These are phyloP conservation scores for Lottia scabra DNA, from an alignment of 2,888 invertebrate genomes.

Conservation along the genomic window DNA sequence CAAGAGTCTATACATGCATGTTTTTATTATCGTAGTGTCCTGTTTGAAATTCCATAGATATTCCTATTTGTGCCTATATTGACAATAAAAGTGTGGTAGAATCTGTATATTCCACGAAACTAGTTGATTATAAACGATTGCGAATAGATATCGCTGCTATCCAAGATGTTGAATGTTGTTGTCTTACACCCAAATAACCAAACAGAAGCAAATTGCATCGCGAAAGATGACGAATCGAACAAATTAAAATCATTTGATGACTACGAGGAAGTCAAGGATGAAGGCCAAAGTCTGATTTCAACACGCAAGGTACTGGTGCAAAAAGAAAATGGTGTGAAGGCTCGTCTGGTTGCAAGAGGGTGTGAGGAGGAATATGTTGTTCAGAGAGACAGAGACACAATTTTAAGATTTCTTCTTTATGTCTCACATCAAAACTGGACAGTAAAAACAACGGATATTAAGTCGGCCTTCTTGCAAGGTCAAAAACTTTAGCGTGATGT, in stretches of 20 bases:
- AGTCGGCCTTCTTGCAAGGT: slow-evolving; percentile 40
- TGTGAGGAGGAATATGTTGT: slow-evolving; percentile 25
- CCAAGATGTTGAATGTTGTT: too few relatives aligned
- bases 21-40: too few relatives aligned
- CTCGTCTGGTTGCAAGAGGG: slow-evolving; percentile 34
- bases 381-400: too few relatives aligned
- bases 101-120: neutral
- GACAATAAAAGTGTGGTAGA: neutral
- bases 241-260: too few relatives aligned
- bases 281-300: slow-evolving; percentile 16
- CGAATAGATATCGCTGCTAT: neutral
- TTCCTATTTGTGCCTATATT: neutral
- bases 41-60: too few relatives aligned
- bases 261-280: slow-evolving; percentile 11
- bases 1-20: too few relatives aligned
- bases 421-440: slow-evolving; percentile 32
- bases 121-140: neutral
- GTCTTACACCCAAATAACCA: too few relatives aligned
- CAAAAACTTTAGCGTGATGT: slow-evolving; percentile 29
- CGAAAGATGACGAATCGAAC: too few relatives aligned
- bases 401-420: slow-evolving; percentile 28
- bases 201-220: too few relatives aligned
- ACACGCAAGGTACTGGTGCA: slow-evolving; percentile 25
- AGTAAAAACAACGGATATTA: slow-evolving; percentile 39
- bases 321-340: slow-evolving; percentile 25